Evolutionary conservation across 2,888 invertebrate species (phyloP).

Genomic region (Lasioglossum morio): DNA sequence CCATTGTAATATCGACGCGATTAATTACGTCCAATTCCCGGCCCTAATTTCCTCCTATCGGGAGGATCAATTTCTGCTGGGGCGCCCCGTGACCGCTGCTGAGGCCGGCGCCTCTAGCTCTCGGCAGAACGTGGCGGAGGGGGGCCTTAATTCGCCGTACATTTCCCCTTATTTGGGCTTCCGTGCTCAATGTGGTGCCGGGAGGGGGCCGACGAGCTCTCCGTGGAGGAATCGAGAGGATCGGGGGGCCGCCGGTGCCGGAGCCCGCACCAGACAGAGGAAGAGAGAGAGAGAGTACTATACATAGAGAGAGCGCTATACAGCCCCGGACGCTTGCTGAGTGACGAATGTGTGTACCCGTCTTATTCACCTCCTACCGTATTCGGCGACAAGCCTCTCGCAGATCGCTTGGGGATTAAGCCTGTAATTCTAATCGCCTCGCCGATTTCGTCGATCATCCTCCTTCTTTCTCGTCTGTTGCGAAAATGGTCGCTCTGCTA

Average conservation of each 20-base stretch:
- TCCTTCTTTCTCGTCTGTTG: neutral
- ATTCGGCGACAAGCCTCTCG: slow-evolving; percentile 74
- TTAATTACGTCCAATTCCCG: slow-evolving; percentile 31
- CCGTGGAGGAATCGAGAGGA: slow-evolving; percentile 62
- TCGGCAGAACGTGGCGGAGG: slow-evolving; percentile 46
- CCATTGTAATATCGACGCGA: slow-evolving; percentile 4
- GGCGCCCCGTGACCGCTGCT: slow-evolving; percentile 41
- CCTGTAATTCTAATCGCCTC: slow-evolving; percentile 67
- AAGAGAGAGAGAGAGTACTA: neutral
- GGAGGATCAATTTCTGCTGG: slow-evolving; percentile 42
- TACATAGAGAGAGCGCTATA: slow-evolving; percentile 9
- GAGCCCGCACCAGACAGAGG: neutral
- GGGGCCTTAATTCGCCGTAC: slow-evolving; percentile 78
- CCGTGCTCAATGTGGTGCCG: slow-evolving; percentile 70
- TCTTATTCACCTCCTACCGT: slow-evolving; percentile 77
- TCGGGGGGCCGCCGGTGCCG: neutral
- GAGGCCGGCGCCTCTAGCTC: slow-evolving; percentile 54
- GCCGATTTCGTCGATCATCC: slow-evolving; percentile 26
- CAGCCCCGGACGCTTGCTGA: slow-evolving; percentile 70
- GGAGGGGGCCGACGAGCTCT: slow-evolving; percentile 54
- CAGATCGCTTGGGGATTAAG: slow-evolving; percentile 60
- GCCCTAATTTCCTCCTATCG: slow-evolving; percentile 38
- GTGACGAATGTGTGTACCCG: slow-evolving; percentile 72
- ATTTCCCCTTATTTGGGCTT: slow-evolving; percentile 81
- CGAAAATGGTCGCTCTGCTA: slow-evolving; percentile 41